Conservation (phyloP, 2,888 invertebrate genomes). For the Scelioninae gen. 1 region DNA sequence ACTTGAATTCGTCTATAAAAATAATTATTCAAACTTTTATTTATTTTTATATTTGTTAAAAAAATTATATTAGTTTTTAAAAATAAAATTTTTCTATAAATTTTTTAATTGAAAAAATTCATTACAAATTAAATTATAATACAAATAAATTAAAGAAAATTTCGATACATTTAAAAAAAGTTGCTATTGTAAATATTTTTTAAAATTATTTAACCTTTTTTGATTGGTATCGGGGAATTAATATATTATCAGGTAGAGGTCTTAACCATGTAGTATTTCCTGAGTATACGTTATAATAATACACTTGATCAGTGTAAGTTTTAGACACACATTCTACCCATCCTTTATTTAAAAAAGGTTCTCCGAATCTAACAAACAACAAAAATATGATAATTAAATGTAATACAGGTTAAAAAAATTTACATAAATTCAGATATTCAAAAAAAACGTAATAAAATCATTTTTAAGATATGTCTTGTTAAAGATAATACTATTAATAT, state of each 20-base stretch:
- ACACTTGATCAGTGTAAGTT: not conserved
- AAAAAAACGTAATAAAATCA: too few species aligned
- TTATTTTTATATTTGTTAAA: too few species aligned
- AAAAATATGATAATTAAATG: too few species aligned
- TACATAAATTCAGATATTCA: too few species aligned
- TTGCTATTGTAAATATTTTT: not conserved
- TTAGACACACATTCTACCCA: conserved; percentile 46
- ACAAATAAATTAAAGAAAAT: not conserved
- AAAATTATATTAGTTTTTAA: too few species aligned
- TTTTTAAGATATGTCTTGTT: too few species aligned
- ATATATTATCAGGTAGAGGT: conserved; percentile 33
- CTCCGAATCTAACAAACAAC: not conserved
- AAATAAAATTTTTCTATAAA: too few species aligned
- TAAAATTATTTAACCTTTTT: conserved; percentile 8
- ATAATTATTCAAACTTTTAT: too few species aligned
- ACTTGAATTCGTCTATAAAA: too few species aligned
- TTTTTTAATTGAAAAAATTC: too few species aligned
- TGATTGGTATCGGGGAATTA: not conserved
- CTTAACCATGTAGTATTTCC: conserved; percentile 29
- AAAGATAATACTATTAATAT: too few species aligned
- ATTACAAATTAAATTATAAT: not conserved
- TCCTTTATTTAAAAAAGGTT: conserved; percentile 13
- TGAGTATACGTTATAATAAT: conserved; percentile 32
- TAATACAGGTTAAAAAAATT: too few species aligned
- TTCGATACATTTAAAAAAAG: not conserved